These are phyloP conservation scores for Sycophaga agraensis DNA, from an alignment of 1,140 invertebrate species.

Conservation along the genomic window DNA sequence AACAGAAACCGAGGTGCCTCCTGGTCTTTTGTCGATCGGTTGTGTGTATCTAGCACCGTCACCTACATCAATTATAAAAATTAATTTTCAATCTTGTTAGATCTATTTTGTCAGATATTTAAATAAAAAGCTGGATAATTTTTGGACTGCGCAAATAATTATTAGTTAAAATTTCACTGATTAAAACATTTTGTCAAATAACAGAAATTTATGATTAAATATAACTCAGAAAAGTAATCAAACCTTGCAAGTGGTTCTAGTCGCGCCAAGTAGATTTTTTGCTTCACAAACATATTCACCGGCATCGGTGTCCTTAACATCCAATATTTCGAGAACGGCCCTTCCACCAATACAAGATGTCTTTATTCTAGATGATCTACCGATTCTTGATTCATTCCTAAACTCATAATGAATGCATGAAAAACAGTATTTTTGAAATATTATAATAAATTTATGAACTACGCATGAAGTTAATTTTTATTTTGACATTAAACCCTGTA, in stretches of 20 bases:
- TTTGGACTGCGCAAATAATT: too few relatives aligned
- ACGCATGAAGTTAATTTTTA: too few relatives aligned
- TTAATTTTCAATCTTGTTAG: too few relatives aligned
- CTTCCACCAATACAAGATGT: slow-evolving; percentile 49
- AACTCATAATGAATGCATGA: too few relatives aligned
- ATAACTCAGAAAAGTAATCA: background rate
- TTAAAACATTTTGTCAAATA: too few relatives aligned
- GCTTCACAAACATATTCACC: slow-evolving; percentile 75
- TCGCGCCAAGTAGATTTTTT: slow-evolving; percentile 59
- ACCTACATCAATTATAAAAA: too few relatives aligned
- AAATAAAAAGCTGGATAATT: too few relatives aligned
- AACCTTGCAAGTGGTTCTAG: slow-evolving; percentile 44
- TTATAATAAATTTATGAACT: too few relatives aligned
- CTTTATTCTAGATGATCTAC: slow-evolving; percentile 47
- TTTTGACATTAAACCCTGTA: too few relatives aligned
- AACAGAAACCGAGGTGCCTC: slow-evolving; percentile 57
- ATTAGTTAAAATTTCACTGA: too few relatives aligned
- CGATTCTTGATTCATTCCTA: slow-evolving; percentile 60
- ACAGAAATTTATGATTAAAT: background rate
- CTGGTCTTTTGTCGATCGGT: slow-evolving; percentile 40
- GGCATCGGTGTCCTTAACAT: slow-evolving; percentile 58
- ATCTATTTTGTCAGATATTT: too few relatives aligned
- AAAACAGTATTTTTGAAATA: too few relatives aligned
- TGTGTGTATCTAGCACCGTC: slow-evolving; percentile 35
- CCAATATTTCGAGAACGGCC: slow-evolving; percentile 58